Evolutionary conservation across 2,113 vertebrate genomes (phyloP).

Genomic region (Clinocottus analis): DNA sequence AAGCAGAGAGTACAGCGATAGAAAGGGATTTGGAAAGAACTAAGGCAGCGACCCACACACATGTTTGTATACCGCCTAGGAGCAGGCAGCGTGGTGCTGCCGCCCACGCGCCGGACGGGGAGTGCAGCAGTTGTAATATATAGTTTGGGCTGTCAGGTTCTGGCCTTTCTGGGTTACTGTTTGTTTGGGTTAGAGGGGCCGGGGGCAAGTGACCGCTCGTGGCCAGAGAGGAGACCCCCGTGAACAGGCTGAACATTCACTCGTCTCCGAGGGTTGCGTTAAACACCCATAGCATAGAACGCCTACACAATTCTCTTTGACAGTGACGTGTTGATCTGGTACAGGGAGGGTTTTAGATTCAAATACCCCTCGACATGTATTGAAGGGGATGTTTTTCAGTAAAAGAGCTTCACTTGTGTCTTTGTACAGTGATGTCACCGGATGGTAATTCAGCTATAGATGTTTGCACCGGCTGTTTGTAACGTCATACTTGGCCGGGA

Average conservation of each 20-base stretch:
- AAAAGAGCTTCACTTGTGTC: conserved; percentile 2
- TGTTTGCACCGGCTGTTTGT: conserved; percentile 36
- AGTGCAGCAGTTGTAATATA: conserved; percentile 45
- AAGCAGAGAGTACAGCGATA: conserved; percentile 43
- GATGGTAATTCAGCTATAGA: conserved; percentile 26
- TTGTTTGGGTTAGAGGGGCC: conserved; percentile 73
- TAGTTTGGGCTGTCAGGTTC: conserved; percentile 68
- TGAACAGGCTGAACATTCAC: conserved; percentile 54
- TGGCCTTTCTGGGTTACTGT: conserved; percentile 68
- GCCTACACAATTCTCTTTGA: neutral
- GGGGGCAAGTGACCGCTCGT: conserved; percentile 73
- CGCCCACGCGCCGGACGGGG: conserved; percentile 59
- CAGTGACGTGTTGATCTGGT: conserved; percentile 1
- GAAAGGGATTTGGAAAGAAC: conserved; percentile 59
- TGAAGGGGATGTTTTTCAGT: conserved; percentile 9
- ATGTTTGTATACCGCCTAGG: conserved; percentile 1
- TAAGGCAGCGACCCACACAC: conserved; percentile 46
- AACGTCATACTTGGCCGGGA: conserved; percentile 12
- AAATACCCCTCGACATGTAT: neutral
- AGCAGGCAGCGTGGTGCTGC: conserved; percentile 30
- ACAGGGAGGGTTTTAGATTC: neutral
- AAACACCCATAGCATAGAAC: conserved; percentile 13
- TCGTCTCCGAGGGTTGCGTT: conserved; percentile 10
- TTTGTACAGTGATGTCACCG: conserved; percentile 39
- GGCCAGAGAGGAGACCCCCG: conserved; percentile 65